Percentiles rank a stretch among this genome's conserved stretches.
phyloP scores from a whole-genome alignment of 2,113 vertebrate genomes.

The Rhynchomys soricoides region DNA sequence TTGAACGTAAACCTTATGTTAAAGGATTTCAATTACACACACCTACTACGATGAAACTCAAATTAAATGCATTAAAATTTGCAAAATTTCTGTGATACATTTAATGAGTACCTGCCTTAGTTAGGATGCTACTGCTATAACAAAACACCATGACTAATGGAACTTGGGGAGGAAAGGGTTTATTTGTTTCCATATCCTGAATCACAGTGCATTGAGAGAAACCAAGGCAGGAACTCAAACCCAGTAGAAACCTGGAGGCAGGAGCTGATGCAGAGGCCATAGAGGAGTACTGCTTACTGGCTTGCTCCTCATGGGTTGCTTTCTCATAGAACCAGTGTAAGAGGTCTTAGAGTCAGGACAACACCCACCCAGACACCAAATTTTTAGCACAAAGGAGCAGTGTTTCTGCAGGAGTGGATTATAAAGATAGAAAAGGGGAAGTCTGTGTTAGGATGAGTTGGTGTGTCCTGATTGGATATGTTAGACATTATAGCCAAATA shows the following conservation, averaged over 20 bases:
- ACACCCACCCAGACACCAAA: background rate
- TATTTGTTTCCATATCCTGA: background rate
- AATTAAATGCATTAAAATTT: slow-evolving; percentile 31
- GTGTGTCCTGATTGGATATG: background rate
- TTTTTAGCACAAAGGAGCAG: background rate
- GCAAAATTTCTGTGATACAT: slow-evolving; percentile 11
- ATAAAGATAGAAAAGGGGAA: background rate
- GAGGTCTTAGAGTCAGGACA: background rate
- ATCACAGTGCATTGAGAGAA: background rate
- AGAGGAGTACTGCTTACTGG: background rate
- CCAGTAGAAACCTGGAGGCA: background rate
- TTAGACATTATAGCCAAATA: background rate
- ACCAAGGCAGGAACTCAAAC: background rate
- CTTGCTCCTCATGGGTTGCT: background rate
- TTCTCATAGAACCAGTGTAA: background rate
- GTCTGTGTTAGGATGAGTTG: background rate
- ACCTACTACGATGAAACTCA: slow-evolving; percentile 11
- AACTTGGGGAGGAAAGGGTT: background rate
- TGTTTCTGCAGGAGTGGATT: background rate
- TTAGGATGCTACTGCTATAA: background rate
- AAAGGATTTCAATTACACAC: slow-evolving; percentile 1
- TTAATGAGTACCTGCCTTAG: slow-evolving; percentile 8
- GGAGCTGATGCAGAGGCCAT: background rate
- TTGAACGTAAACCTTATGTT: slow-evolving; percentile 24
- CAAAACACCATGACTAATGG: background rate